A percentile compares a stretch with the other conserved stretches of the same genome.
phyloP scores from a whole-genome alignment of 2,888 invertebrate genomes.

The Apamea anceps region DNA sequence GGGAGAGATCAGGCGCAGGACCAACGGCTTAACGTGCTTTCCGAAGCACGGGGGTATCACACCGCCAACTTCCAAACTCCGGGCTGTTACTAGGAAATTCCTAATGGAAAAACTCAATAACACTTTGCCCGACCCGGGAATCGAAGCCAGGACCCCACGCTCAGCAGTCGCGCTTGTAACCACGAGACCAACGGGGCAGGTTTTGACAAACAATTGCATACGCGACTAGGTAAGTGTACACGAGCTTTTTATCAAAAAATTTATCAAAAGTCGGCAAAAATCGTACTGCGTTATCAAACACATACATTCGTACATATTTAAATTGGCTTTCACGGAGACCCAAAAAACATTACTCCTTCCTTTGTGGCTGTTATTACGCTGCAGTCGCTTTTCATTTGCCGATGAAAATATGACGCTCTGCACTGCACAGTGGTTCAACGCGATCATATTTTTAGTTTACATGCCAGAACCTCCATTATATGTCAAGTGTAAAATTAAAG shows the following conservation, averaged over 20 bases:
- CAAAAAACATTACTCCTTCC: slow-evolving; percentile 32
- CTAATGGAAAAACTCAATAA: too few species aligned
- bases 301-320: slow-evolving; percentile 34
- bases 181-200: too few species aligned
- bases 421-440: slow-evolving; percentile 33
- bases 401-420: slow-evolving; percentile 57
- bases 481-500: slow-evolving; percentile 54
- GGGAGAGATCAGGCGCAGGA: too few species aligned
- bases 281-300: slow-evolving; percentile 29
- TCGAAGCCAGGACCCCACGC: too few species aligned
- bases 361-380: slow-evolving; percentile 60
- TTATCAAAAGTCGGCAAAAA: background rate
- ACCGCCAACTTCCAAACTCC: too few species aligned
- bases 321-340: slow-evolving; percentile 33
- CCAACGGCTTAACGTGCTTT: too few species aligned
- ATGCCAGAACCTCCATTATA: slow-evolving; percentile 33
- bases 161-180: too few species aligned
- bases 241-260: background rate
- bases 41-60: too few species aligned
- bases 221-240: background rate
- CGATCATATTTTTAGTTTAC: slow-evolving; percentile 53
- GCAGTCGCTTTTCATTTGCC: slow-evolving; percentile 60
- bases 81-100: too few species aligned
- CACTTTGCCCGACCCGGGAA: too few species aligned
- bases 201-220: background rate